Evolutionary conservation across 2,113 vertebrate genomes (phyloP).

Genomic region (Chionis minor): DNA sequence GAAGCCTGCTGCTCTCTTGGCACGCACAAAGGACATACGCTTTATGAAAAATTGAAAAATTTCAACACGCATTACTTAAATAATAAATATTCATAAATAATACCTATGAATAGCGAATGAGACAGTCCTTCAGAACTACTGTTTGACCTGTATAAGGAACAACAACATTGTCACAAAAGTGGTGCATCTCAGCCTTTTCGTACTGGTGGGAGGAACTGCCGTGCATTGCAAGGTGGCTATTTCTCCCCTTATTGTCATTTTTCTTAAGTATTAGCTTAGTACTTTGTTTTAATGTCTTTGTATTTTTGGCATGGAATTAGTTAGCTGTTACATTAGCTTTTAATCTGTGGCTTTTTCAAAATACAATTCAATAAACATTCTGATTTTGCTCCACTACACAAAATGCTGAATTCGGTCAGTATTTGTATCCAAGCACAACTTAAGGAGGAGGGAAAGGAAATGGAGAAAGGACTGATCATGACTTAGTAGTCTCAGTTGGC

Average conservation of each 20-base stretch:
- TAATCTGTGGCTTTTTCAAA: neutral
- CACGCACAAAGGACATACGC: constrained; percentile 36
- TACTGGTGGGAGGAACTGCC: neutral
- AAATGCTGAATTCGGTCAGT: neutral
- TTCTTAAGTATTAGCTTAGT: neutral
- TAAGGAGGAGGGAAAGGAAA: neutral
- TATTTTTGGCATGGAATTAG: neutral
- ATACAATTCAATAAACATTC: neutral
- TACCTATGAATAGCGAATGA: constrained; percentile 70
- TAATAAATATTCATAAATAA: constrained; percentile 75
- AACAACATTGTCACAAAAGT: constrained; percentile 43
- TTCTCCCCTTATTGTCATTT: neutral
- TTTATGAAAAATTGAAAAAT: constrained; percentile 72
- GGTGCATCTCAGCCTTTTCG: constrained; percentile 9
- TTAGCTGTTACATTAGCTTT: neutral
- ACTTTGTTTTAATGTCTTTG: neutral
- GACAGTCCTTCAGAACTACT: constrained; percentile 63
- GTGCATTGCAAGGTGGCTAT: neutral
- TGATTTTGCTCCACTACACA: neutral
- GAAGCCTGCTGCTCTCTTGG: constrained; percentile 31
- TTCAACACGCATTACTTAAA: constrained; percentile 66
- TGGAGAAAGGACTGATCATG: neutral
- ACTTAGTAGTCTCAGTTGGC: neutral
- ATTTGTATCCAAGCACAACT: neutral
- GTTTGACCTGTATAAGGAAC: constrained; percentile 64